Percentiles rank a stretch among this genome's conserved stretches.
Conservation (phyloP, 2,888 invertebrate genomes). For the Flexamia atlantica region DNA sequence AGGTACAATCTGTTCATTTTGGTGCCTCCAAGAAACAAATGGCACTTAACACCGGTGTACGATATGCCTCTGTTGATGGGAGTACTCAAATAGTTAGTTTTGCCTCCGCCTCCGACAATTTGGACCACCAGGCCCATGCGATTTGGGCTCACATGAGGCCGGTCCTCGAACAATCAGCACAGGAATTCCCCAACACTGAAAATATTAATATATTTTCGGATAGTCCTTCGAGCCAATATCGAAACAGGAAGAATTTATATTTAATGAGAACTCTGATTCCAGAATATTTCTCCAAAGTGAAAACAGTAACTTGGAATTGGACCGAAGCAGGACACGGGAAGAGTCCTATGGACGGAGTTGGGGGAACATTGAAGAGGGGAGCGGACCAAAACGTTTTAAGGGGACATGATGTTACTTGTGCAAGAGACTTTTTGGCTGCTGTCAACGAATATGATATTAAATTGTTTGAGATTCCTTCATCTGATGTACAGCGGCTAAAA, state of each 20-base stretch:
- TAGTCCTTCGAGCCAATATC: background rate
- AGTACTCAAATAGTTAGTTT: background rate
- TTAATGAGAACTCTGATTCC: background rate
- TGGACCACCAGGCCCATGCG: constrained; percentile 19
- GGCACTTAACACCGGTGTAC: background rate
- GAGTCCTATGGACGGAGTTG: constrained; percentile 41
- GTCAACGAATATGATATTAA: too few species aligned
- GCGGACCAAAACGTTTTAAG: constrained; percentile 27
- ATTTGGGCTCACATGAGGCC: constrained; percentile 24
- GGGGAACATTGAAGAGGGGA: constrained; percentile 33
- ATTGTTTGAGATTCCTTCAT: too few species aligned
- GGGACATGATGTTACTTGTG: constrained; percentile 16
- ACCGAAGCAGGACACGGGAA: constrained; percentile 46
- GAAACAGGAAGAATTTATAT: background rate
- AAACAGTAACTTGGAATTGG: constrained; percentile 3
- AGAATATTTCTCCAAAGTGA: background rate
- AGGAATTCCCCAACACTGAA: background rate
- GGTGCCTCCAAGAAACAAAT: background rate
- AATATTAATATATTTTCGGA: background rate
- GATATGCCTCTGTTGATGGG: constrained; percentile 1
- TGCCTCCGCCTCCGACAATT: background rate
- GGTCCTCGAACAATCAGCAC: background rate
- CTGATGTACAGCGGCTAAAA: too few species aligned
- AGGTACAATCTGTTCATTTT: constrained; percentile 17
- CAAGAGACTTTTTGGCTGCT: background rate